These are phyloP conservation scores for Drosophila formosana DNA, from an alignment of 2,888 invertebrate genomes.

Conservation along the genomic window DNA sequence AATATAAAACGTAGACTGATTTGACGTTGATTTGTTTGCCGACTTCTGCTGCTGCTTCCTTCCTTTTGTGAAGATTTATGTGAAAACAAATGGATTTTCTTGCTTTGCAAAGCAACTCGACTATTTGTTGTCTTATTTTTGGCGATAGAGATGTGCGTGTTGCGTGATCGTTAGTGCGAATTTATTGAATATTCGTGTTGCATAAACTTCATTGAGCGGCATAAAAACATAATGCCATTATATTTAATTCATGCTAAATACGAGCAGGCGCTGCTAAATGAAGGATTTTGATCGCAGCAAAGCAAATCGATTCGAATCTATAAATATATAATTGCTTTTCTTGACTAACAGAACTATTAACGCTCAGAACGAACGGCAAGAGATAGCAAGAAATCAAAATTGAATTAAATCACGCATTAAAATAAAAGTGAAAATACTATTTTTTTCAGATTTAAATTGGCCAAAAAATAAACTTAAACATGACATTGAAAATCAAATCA, in stretches of 20 bases:
- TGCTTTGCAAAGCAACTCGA: not conserved
- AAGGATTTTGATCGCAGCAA: too few species aligned
- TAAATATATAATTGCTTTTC: too few species aligned
- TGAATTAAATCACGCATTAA: too few species aligned
- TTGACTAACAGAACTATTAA: too few species aligned
- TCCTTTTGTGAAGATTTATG: constrained; percentile 36
- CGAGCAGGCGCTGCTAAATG: too few species aligned
- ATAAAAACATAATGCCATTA: not conserved
- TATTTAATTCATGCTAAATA: not conserved
- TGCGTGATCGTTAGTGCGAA: constrained; percentile 17
- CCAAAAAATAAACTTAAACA: too few species aligned
- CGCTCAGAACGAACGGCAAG: too few species aligned
- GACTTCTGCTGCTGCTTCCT: constrained; percentile 13
- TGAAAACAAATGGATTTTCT: constrained; percentile 43
- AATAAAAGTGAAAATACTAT: too few species aligned
- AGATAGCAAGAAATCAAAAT: too few species aligned
- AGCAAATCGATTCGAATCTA: too few species aligned
- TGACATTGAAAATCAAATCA: too few species aligned
- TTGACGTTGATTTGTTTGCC: constrained; percentile 57
- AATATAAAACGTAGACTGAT: constrained; percentile 30
- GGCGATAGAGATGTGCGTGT: constrained; percentile 22
- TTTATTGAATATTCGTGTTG: not conserved
- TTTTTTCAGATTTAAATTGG: too few species aligned
- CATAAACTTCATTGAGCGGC: not conserved
- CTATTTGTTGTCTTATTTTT: not conserved